A percentile compares a stretch with the other conserved stretches of the same genome.
Conservation (phyloP, 2,113 vertebrate species). For the Trogon melanurus region DNA sequence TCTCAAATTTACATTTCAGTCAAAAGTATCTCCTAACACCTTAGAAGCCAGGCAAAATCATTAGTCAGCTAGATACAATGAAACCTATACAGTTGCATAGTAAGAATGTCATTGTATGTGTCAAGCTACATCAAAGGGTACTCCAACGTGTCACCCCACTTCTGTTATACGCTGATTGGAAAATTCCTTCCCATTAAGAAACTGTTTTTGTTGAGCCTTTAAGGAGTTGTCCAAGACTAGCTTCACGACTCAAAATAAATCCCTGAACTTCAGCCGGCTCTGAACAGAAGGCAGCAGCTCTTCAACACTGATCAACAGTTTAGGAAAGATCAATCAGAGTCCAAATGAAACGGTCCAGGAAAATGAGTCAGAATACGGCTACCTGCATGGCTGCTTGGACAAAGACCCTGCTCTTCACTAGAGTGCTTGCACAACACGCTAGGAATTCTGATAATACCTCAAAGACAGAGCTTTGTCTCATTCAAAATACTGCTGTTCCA, state of each 20-base stretch:
- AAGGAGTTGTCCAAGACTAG: background rate
- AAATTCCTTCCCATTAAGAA: conserved; percentile 60
- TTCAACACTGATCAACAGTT: background rate
- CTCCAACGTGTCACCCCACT: background rate
- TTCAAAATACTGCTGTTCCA: background rate
- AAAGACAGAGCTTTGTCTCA: background rate
- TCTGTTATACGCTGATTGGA: conserved; percentile 11
- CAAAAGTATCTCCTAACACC: background rate
- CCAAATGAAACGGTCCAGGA: background rate
- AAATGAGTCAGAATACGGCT: background rate
- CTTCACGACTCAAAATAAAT: background rate
- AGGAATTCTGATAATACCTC: background rate
- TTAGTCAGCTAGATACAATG: background rate
- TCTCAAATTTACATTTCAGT: conserved; percentile 3
- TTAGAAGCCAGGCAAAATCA: background rate
- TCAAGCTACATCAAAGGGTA: conserved; percentile 22
- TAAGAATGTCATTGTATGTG: no score
- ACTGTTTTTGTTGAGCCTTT: conserved; percentile 13
- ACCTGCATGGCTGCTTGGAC: background rate
- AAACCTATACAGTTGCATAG: background rate
- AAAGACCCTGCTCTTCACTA: background rate
- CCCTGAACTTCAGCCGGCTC: background rate
- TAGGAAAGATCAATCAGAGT: background rate
- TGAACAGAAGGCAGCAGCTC: conserved; percentile 28
- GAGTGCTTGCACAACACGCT: background rate